Evolutionary conservation across 2,113 vertebrate species (phyloP).

Genomic region (Tonatia bakeri): DNA sequence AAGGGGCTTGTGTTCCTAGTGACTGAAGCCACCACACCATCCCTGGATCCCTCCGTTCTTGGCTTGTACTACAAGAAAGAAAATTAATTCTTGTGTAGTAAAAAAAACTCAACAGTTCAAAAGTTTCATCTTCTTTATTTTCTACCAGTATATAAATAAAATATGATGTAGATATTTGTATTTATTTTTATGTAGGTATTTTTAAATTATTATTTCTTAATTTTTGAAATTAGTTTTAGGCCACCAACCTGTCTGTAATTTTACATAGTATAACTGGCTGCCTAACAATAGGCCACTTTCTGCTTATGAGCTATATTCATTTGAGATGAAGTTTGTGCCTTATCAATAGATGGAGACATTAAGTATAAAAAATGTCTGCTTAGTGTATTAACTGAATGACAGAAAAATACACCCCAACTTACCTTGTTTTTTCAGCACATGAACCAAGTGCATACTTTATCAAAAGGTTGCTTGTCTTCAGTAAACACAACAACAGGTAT

Average conservation of each 20-base stretch:
- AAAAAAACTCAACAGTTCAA: neutral
- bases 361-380: neutral
- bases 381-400: neutral
- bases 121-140: neutral
- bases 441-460: neutral
- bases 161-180: neutral
- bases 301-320: neutral
- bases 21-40: neutral
- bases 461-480: slow-evolving; percentile 25
- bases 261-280: neutral
- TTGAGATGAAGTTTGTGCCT: neutral
- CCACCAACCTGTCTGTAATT: neutral
- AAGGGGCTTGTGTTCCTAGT: neutral
- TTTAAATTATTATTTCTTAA: neutral
- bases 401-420: neutral
- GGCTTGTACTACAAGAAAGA: neutral
- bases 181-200: neutral
- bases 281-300: neutral
- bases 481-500: neutral
- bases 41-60: neutral
- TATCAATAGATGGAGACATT: neutral
- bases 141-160: neutral
- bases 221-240: neutral
- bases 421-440: neutral
- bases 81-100: neutral